Percentiles rank a stretch among this genome's conserved stretches.
Evolutionary conservation across 2,888 invertebrate species (phyloP).

Genomic region (Drosophila antonietae): DNA sequence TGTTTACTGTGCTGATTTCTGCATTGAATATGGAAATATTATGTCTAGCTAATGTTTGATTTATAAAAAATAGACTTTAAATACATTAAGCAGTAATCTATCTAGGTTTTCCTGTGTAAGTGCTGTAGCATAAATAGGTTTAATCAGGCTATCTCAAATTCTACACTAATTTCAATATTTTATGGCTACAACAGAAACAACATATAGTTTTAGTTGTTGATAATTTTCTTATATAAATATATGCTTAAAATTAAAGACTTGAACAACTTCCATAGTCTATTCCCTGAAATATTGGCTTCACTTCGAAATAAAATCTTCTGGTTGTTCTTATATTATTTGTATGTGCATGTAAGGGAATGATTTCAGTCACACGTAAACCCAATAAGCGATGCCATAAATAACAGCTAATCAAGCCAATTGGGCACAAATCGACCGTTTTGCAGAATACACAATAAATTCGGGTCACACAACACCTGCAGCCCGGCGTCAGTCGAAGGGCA

Average conservation of each 20-base stretch:
- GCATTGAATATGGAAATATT: too few relatives aligned
- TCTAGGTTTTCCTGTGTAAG: too few relatives aligned
- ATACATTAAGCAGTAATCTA: too few relatives aligned
- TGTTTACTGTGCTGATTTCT: too few relatives aligned
- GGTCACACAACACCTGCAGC: conserved; percentile 74
- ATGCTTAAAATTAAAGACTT: too few relatives aligned
- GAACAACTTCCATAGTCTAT: not conserved
- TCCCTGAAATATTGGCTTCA: not conserved
- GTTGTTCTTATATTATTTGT: conserved; percentile 1
- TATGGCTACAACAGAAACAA: too few relatives aligned
- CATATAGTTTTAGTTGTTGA: not conserved
- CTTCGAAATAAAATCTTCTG: not conserved
- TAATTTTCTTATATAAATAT: not conserved
- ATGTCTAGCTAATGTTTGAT: too few relatives aligned
- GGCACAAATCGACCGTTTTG: conserved; percentile 65
- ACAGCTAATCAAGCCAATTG: conserved; percentile 78
- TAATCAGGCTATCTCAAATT: too few relatives aligned
- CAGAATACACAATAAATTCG: conserved; percentile 61
- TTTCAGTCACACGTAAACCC: conserved; percentile 45
- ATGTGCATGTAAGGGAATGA: not conserved
- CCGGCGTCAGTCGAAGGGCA: conserved; percentile 43
- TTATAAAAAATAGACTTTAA: too few relatives aligned
- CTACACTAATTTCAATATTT: too few relatives aligned
- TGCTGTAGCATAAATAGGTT: too few relatives aligned
- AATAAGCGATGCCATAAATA: conserved; percentile 70